phyloP scores from a whole-genome alignment of 2,888 invertebrate genomes.

The Yponomeuta cagnagella region DNA sequence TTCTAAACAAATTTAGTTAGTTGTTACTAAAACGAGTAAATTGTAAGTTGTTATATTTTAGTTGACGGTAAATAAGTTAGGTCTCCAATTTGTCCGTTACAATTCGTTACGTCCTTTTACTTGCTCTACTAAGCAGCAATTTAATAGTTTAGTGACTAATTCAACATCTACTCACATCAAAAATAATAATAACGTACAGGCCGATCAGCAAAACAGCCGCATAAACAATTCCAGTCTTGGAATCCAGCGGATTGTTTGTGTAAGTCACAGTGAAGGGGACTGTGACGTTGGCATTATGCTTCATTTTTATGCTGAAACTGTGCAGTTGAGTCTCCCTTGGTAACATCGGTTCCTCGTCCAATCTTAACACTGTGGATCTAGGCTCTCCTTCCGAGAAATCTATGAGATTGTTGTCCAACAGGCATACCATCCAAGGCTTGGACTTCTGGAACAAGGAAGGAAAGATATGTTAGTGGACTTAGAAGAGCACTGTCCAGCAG shows the following conservation, averaged over 20 bases:
- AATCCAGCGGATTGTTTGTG: conserved; percentile 76
- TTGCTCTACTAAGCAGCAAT: too few species aligned
- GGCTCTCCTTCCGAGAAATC: conserved; percentile 65
- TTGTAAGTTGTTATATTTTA: too few species aligned
- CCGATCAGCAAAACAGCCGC: conserved; percentile 80
- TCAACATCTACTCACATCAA: conserved; percentile 76
- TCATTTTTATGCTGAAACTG: conserved; percentile 7
- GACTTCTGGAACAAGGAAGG: conserved; percentile 37
- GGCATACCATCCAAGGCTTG: conserved; percentile 73
- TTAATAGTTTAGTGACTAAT: neutral
- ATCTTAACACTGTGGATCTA: conserved; percentile 50
- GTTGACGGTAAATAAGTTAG: too few species aligned
- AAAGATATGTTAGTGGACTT: neutral
- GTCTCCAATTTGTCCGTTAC: too few species aligned
- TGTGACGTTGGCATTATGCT: conserved; percentile 16
- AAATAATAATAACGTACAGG: conserved; percentile 85
- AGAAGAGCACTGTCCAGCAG: neutral
- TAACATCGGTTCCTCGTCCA: conserved; percentile 21
- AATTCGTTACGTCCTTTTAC: too few species aligned
- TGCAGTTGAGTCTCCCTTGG: neutral
- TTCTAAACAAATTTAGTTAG: too few species aligned
- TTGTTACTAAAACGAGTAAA: too few species aligned
- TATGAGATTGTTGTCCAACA: conserved; percentile 68
- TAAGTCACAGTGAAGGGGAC: conserved; percentile 45
- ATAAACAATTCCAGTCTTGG: conserved; percentile 78